phyloP scores from a whole-genome alignment of 2,797 vertebrate species.

The Pangasius djambal region DNA sequence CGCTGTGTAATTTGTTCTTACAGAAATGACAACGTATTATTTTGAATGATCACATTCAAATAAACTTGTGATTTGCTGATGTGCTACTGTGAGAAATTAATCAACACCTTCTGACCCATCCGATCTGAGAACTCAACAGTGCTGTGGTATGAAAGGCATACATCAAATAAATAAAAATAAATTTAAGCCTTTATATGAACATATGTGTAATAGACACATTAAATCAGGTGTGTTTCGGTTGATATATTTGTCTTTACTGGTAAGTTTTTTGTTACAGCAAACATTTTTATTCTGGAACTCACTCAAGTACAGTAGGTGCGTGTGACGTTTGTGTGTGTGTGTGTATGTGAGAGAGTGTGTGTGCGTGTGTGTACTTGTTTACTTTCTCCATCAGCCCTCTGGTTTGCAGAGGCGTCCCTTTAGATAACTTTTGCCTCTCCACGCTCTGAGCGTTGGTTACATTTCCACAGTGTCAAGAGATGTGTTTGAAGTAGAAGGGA shows the following conservation, averaged over 20 bases:
- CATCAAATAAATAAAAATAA: neutral
- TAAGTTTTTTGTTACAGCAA: neutral
- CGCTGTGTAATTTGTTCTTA: neutral
- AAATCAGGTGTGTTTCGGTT: neutral
- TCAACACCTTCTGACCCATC: neutral
- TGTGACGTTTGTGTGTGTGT: conserved; percentile 5
- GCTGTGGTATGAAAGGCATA: neutral
- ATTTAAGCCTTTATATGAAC: neutral
- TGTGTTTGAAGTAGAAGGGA: conserved; percentile 63
- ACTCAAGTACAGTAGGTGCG: neutral
- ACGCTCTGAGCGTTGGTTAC: conserved; percentile 48
- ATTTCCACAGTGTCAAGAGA: conserved; percentile 62
- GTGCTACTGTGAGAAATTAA: neutral
- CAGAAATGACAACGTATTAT: neutral
- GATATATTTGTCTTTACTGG: neutral
- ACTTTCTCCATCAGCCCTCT: conserved; percentile 45
- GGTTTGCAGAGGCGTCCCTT: conserved; percentile 57
- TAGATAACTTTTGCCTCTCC: conserved; percentile 52
- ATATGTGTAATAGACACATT: too few species aligned
- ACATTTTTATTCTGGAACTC: neutral
- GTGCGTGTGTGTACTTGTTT: conserved; percentile 44
- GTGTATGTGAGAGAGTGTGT: conserved; percentile 7
- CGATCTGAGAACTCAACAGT: neutral
- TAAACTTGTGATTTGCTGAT: too few species aligned
- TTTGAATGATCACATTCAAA: too few species aligned